Evolutionary conservation across 2,888 invertebrate genomes (phyloP), one percentile per base, ranked within the genome.

Genomic region (Caenorhabditis sp.): DNA sequence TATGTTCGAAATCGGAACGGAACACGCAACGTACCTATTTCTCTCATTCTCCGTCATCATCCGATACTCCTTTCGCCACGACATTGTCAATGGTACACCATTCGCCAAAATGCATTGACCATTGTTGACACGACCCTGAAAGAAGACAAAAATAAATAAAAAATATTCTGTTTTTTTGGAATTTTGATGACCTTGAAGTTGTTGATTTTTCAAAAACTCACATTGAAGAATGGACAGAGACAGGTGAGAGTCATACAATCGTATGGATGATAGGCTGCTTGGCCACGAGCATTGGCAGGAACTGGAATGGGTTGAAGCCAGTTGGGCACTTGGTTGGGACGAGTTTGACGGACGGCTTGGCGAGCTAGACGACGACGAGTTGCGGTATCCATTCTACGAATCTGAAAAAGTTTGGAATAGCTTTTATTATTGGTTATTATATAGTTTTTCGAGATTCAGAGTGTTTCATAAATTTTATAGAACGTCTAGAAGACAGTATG

Each of bases 211-310:
- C 7, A 2, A 57, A 7, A 59, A 72, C 72, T 72, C 20, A 84
- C 85, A 58, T 76, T 71, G 78, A 87, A 87, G 77, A 85, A 87
- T 7, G 87, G 87, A 60, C 87, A 87, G 20, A 87, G 71, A 56
- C 87, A 87, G 67, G 78, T 71, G n/a, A 87, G 78, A 17, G 87
- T 87, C 87, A 87, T 86, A 71, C 87, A 87, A 70, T 86, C 87
- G 68, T 85, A 86, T 23, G 87, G 87, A 71, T 87, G 83, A 57
- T 81, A 82, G 26, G 87, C 87, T 26, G 81, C 71, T 65, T 87
- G 87, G n/a, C 87, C 87, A 38, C 87, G 77, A 31, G 84, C 77
- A 65, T 83, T 82, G 1, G 76, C 66, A 17, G 86, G 82, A 14
- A 87, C 85, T n/a, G 86, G 85, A 26, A 86, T 81, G 8, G 87